phyloP scores from a whole-genome alignment of 1,140 invertebrate genomes.

The Heliothis subflexa region DNA sequence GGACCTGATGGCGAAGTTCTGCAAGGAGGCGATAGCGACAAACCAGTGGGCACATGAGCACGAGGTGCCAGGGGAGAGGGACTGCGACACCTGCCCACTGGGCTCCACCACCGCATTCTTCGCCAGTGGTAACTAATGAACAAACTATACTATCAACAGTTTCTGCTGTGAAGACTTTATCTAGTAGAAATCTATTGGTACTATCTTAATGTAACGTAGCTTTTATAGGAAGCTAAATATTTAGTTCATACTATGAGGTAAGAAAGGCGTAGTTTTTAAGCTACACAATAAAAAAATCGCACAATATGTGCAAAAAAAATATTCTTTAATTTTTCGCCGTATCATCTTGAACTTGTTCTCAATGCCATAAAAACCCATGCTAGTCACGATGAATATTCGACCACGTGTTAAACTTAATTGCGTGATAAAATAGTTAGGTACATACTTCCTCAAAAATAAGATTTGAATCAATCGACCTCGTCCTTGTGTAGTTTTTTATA shows the following conservation, averaged over 20 bases:
- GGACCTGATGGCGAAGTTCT: conserved; percentile 71
- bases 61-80: conserved; percentile 57
- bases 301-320: no score
- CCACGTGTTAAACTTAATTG: not conserved
- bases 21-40: conserved; percentile 68
- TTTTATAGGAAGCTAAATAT: no score
- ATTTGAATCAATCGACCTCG: not conserved
- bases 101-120: conserved; percentile 76
- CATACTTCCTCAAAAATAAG: not conserved
- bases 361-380: no score
- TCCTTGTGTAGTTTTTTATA: not conserved
- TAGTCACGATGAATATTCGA: not conserved
- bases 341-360: no score
- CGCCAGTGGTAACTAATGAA: conserved; percentile 63
- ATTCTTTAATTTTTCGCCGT: no score
- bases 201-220: no score
- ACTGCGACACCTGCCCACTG: conserved; percentile 66
- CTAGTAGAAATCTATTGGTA: no score
- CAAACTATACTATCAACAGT: not conserved
- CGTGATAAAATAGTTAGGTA: not conserved
- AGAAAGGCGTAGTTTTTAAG: no score
- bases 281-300: no score
- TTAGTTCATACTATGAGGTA: no score
- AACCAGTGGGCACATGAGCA: conserved; percentile 69
- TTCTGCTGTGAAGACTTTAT: not conserved